These are phyloP conservation scores for Cirrhinus molitorella DNA, from an alignment of 2,797 vertebrate genomes.

Conservation along the genomic window DNA sequence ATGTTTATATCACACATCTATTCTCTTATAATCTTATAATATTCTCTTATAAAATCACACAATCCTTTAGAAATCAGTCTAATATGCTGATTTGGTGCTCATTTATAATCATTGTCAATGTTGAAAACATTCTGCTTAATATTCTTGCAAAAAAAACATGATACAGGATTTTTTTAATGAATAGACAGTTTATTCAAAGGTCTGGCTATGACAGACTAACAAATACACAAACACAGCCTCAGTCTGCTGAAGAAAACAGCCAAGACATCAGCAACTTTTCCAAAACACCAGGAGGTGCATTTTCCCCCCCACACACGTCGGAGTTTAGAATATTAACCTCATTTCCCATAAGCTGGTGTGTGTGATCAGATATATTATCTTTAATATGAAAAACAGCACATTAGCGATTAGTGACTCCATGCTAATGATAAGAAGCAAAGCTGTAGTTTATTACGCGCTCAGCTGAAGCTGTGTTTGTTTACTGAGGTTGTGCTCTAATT, in stretches of 20 bases:
- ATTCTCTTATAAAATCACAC: no score
- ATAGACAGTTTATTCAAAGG: neutral
- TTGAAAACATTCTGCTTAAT: neutral
- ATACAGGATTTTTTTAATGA: neutral
- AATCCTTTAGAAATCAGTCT: neutral
- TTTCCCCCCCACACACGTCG: neutral
- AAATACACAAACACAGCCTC: neutral
- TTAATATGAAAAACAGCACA: constrained; percentile 47
- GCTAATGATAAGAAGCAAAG: constrained; percentile 52
- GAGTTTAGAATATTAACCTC: constrained; percentile 40
- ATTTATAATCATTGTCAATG: neutral
- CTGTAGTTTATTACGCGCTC: constrained; percentile 40
- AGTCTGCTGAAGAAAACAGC: neutral
- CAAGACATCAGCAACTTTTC: neutral
- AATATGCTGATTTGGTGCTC: neutral
- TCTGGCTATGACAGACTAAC: neutral
- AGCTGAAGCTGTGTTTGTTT: constrained; percentile 49
- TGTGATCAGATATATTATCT: constrained; percentile 50
- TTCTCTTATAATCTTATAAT: no score
- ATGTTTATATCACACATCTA: no score
- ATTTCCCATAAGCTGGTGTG: constrained; percentile 39
- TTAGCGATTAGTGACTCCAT: constrained; percentile 50
- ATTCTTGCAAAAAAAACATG: neutral
- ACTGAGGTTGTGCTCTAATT: constrained; percentile 67
- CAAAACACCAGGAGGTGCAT: neutral